Conservation (phyloP, 2,888 invertebrate species). For the Leptodirus hochenwartii region DNA sequence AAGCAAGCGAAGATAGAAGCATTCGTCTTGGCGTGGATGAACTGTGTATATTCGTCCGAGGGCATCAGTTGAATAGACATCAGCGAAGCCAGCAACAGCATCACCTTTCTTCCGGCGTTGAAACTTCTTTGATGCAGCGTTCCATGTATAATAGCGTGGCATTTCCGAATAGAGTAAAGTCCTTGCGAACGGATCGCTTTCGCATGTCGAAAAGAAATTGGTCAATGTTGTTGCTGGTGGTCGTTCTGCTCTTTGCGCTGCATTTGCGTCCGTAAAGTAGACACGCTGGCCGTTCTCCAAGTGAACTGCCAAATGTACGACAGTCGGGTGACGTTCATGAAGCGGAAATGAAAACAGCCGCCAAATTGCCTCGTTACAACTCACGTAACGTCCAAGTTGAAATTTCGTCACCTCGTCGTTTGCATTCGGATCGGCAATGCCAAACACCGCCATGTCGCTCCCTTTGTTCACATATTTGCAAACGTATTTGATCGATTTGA, state of each 20-base stretch:
- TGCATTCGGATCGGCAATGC: conserved; percentile 13
- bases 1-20: conserved; percentile 7
- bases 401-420: conserved; percentile 13
- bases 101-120: conserved; percentile 9
- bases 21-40: conserved; percentile 2
- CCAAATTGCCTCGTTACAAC: conserved; percentile 16
- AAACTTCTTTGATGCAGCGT: conserved; percentile 8
- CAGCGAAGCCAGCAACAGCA: conserved; percentile 5
- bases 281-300: conserved; percentile 12
- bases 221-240: too few relatives aligned
- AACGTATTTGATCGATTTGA: conserved; percentile 23
- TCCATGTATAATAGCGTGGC: conserved; percentile 11
- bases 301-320: conserved; percentile 16
- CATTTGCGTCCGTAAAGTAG: conserved; percentile 9
- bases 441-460: conserved; percentile 14
- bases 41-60: conserved; percentile 4
- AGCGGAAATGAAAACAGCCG: conserved; percentile 10
- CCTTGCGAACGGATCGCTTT: conserved; percentile 11
- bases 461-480: conserved; percentile 19
- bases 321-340: conserved; percentile 17
- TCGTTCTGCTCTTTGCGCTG: too few relatives aligned
- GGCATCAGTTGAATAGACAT: conserved; percentile 7
- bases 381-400: conserved; percentile 16
- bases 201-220: too few relatives aligned
- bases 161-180: conserved; percentile 11